Evolutionary conservation across 1,140 invertebrate genomes (phyloP).

Genomic region (Glossosoma conforme): DNA sequence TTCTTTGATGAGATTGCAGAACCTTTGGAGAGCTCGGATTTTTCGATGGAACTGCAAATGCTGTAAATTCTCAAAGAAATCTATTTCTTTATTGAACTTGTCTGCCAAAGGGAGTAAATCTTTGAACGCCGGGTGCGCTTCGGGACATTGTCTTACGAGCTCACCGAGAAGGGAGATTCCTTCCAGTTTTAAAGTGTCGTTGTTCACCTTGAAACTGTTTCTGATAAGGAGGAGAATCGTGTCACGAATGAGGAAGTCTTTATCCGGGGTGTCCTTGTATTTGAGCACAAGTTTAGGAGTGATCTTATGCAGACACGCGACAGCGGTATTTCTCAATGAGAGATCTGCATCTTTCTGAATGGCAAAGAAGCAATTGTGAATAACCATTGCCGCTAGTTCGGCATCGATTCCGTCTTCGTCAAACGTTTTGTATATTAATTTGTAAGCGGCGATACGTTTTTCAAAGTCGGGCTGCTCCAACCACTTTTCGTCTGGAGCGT

Average conservation of each 20-base stretch:
- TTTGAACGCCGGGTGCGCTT: slow-evolving; percentile 63
- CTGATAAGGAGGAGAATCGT: slow-evolving; percentile 65
- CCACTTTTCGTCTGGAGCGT: slow-evolving; percentile 79
- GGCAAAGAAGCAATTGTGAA: slow-evolving; percentile 79
- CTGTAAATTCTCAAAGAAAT: slow-evolving; percentile 91
- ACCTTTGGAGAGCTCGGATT: slow-evolving; percentile 70
- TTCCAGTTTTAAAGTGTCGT: slow-evolving; percentile 65
- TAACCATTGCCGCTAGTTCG: slow-evolving; percentile 65
- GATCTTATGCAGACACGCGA: slow-evolving; percentile 64
- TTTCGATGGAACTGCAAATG: slow-evolving; percentile 83
- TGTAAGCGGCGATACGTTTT: slow-evolving; percentile 68
- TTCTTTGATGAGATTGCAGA: slow-evolving; percentile 56
- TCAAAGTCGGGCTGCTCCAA: slow-evolving; percentile 91
- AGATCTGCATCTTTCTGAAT: slow-evolving; percentile 75
- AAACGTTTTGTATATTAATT: slow-evolving; percentile 56
- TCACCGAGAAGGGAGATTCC: slow-evolving; percentile 71
- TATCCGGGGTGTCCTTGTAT: slow-evolving; percentile 46
- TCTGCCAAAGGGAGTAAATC: slow-evolving; percentile 70
- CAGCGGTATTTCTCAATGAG: slow-evolving; percentile 74
- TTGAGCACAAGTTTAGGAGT: slow-evolving; percentile 54
- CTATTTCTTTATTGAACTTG: slow-evolving; percentile 74
- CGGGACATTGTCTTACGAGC: slow-evolving; percentile 65
- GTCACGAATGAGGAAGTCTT: slow-evolving; percentile 66
- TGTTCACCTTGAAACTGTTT: slow-evolving; percentile 61
- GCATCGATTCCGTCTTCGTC: slow-evolving; percentile 54